Evolutionary conservation across 2,797 vertebrate genomes (phyloP).

Genomic region (Tokudaia muenninki): DNA sequence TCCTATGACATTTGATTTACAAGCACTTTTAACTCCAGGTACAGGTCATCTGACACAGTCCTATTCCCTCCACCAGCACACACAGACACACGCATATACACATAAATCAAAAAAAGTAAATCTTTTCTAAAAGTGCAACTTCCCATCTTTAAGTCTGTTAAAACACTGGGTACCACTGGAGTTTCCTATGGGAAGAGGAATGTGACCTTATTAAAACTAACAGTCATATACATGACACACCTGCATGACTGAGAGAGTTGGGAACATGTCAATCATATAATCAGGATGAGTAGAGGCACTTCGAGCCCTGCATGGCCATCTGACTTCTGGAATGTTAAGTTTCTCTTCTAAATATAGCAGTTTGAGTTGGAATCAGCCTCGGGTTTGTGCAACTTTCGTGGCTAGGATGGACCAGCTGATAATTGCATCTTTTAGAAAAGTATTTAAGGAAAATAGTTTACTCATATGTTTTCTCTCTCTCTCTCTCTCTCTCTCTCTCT

Average conservation of each 20-base stretch:
- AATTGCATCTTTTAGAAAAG: background rate
- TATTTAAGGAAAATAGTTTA: background rate
- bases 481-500: too few relatives aligned
- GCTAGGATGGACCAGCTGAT: background rate
- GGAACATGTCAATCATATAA: background rate
- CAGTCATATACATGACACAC: background rate
- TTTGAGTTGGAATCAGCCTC: background rate
- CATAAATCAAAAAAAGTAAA: background rate
- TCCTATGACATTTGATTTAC: background rate
- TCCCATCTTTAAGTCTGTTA: background rate
- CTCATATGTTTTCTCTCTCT: too few relatives aligned
- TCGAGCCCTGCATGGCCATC: background rate
- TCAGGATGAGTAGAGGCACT: background rate
- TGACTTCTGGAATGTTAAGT: background rate
- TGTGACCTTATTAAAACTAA: background rate
- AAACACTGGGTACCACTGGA: background rate
- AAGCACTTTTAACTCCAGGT: background rate
- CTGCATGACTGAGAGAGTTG: accelerated
- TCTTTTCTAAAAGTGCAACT: background rate
- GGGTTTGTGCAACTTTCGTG: background rate
- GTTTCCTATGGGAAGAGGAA: background rate
- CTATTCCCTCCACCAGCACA: background rate
- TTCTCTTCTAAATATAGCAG: background rate
- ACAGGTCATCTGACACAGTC: background rate
- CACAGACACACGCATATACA: background rate